Conservation (phyloP, 2,113 vertebrate genomes). For the Poeciliopsis prolifica region DNA sequence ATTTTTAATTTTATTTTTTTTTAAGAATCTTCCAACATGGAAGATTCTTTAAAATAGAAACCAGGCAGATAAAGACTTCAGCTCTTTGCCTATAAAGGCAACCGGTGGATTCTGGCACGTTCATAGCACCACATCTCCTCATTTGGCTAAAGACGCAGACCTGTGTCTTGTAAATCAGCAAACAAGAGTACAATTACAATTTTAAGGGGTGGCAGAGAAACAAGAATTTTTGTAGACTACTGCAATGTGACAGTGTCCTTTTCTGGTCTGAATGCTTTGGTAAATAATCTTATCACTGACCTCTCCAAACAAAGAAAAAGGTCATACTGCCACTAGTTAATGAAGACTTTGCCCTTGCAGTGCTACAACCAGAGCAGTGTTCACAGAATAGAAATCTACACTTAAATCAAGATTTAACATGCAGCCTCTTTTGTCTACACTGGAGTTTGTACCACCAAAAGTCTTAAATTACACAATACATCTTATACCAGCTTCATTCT, state of each 20-base stretch:
- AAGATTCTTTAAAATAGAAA: background rate
- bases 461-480: constrained; percentile 12
- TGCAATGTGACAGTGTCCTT: background rate
- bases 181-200: background rate
- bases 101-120: background rate
- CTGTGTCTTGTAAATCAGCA: constrained; percentile 7
- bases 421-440: constrained; percentile 14
- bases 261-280: background rate
- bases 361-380: background rate
- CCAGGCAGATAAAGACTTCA: background rate
- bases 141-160: background rate
- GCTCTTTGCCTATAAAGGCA: background rate
- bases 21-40: background rate
- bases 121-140: background rate
- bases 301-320: background rate
- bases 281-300: background rate
- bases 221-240: background rate
- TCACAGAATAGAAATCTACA: background rate
- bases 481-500: constrained; percentile 20
- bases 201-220: background rate
- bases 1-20: too few relatives aligned
- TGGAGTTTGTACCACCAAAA: constrained; percentile 33
- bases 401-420: constrained; percentile 13
- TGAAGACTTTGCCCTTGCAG: background rate
- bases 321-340: background rate